phyloP scores from a whole-genome alignment of 2,888 invertebrate species.

The Eupithecia pulchellata region DNA sequence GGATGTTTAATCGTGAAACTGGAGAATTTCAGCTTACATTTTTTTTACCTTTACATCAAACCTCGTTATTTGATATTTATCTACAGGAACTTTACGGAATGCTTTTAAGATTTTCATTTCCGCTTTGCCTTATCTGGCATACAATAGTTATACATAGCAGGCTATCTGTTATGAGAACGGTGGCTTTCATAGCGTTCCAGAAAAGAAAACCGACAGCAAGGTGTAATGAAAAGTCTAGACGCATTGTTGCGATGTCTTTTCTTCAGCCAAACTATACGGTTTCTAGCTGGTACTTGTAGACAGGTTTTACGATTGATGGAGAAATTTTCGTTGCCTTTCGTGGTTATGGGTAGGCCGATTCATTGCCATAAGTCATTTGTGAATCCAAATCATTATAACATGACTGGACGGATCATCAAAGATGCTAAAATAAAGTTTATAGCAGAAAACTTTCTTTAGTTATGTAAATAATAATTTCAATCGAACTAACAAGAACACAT shows the following conservation, averaged over 20 bases:
- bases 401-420: not conserved
- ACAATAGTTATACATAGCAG: not conserved
- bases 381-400: not conserved
- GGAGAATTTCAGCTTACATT: not conserved
- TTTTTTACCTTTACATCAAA: not conserved
- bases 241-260: conserved; percentile 50
- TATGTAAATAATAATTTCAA: not conserved
- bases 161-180: conserved; percentile 10
- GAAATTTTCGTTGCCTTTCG: not conserved
- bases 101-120: not conserved
- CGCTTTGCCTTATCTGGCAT: not conserved
- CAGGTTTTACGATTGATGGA: conserved; percentile 6
- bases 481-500: not conserved
- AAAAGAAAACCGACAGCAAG: conserved; percentile 29
- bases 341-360: not conserved
- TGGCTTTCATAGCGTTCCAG: conserved; percentile 22
- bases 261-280: conserved; percentile 30
- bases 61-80: not conserved
- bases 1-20: conserved; percentile 1
- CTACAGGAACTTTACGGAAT: not conserved
- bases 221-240: conserved; percentile 71
- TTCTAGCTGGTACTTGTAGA: not conserved
- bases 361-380: not conserved
- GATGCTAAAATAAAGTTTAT: not conserved
- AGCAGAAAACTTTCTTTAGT: not conserved